Base-by-base conservation (phyloP, 2,797 vertebrate species). In the Cryptoprocta ferox region DNA sequence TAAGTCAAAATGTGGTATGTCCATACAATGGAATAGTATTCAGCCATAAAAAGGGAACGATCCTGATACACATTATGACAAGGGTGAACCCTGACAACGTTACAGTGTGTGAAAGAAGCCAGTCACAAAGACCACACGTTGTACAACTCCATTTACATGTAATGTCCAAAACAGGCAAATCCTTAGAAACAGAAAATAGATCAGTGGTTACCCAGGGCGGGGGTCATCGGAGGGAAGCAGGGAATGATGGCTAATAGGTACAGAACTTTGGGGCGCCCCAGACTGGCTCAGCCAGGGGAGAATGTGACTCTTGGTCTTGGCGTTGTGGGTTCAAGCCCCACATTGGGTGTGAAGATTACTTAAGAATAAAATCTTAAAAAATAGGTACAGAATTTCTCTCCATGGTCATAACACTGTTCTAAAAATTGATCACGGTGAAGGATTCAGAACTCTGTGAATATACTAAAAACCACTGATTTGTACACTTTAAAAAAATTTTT, bases 171-270 rank as follows among this genome's bases (percentile, higher is more conserved):
- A 66, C 0, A 30, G 37, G 16, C 56, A 79, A 30, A 32, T 45
- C 48, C 37, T 28, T 3, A 95, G 48, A 66, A 80, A 50, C 21
- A 48, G 82, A 65, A 70, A 66, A 61, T 5, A 15, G 12, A 75
- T 68, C 0, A 10, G 18, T 12, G 68, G 26, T 16, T 11, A 19
- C 39, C 50, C 4, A 28, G 2, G 24, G 15, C 66, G 19, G 7
- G 16, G 10, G 6, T 45, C 68, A 21, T 2, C 21, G 59, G 50
- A n/a, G 16, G 24, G 71, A 37, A 85, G 13, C 5, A 24, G 35
- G 30, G 6, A 18, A 19, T 5, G 6, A 85, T 0, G 6, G 45
- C n/a, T 53, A 45, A 63, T 0, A 6, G 9, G 66, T 8, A 61
- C 3, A 5, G 61, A 26, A 35, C 37, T 66, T 59, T 59, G 56